These are phyloP conservation scores for Lypha dubia DNA, from an alignment of 2,888 invertebrate species.

Conservation along the genomic window DNA sequence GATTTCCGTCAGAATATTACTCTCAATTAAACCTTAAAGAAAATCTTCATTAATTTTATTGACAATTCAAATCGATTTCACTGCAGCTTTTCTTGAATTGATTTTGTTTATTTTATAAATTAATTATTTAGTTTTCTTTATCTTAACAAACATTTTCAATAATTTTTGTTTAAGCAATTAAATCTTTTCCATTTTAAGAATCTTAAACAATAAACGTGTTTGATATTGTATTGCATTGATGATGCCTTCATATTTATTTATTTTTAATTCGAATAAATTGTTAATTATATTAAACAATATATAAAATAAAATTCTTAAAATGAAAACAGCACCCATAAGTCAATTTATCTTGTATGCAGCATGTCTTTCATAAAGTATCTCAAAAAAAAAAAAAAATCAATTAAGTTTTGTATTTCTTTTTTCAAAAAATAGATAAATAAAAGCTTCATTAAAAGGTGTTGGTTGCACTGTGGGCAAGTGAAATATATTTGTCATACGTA, in stretches of 20 bases:
- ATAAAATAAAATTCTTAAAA: background rate
- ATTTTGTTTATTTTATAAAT: background rate
- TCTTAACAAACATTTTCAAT: background rate
- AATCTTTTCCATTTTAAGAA: background rate
- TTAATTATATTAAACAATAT: background rate
- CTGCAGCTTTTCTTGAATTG: background rate
- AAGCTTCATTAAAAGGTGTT: background rate
- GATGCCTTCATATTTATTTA: background rate
- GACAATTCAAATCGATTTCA: background rate
- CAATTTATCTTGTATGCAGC: background rate
- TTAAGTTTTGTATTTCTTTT: conserved; percentile 1
- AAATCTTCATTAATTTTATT: background rate
- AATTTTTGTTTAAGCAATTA: conserved; percentile 14
- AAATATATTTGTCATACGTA: no score
- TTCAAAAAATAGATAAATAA: background rate
- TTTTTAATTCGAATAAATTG: background rate
- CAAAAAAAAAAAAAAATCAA: no score
- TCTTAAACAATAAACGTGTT: background rate
- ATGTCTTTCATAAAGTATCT: background rate
- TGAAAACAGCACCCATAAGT: background rate
- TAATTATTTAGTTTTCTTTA: background rate
- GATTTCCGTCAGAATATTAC: no score
- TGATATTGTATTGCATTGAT: background rate
- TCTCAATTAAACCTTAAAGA: no score
- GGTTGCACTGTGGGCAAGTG: conserved; percentile 4